Percentiles rank a stretch among this genome's conserved stretches.
phyloP scores from a whole-genome alignment of 2,113 vertebrate species.

The Cricetomys ansorgei region DNA sequence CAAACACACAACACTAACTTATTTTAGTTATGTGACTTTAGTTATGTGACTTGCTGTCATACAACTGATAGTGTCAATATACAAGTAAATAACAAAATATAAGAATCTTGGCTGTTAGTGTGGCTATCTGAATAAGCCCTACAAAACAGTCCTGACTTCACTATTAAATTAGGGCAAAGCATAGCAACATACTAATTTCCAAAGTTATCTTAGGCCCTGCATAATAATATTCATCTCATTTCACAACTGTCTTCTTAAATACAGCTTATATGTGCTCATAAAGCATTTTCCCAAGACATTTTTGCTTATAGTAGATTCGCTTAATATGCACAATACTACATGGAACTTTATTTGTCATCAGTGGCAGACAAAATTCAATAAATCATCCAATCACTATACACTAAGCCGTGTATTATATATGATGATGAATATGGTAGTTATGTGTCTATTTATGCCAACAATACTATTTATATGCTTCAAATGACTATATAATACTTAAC shows the following conservation, averaged over 20 bases:
- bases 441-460: too few species aligned
- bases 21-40: neutral
- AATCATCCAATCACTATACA: too few species aligned
- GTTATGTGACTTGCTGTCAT: neutral
- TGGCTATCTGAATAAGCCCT: slow-evolving; percentile 5
- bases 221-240: slow-evolving; percentile 20
- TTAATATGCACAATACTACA: slow-evolving; percentile 55
- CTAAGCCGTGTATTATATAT: too few species aligned
- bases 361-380: too few species aligned
- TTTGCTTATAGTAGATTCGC: neutral
- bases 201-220: neutral
- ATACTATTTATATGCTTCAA: slow-evolving; percentile 53
- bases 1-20: neutral
- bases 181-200: slow-evolving; percentile 4
- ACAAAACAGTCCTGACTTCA: slow-evolving; percentile 28
- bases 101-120: neutral
- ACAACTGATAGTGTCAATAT: neutral
- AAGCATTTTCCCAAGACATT: slow-evolving; percentile 16
- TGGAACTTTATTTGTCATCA: too few species aligned
- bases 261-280: neutral
- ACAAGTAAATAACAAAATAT: neutral
- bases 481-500: neutral
- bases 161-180: neutral
- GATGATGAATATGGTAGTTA: too few species aligned
- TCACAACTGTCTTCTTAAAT: slow-evolving; percentile 35